Conservation (phyloP, 2,113 vertebrate genomes). For the Hymenochirus boettgeri region DNA sequence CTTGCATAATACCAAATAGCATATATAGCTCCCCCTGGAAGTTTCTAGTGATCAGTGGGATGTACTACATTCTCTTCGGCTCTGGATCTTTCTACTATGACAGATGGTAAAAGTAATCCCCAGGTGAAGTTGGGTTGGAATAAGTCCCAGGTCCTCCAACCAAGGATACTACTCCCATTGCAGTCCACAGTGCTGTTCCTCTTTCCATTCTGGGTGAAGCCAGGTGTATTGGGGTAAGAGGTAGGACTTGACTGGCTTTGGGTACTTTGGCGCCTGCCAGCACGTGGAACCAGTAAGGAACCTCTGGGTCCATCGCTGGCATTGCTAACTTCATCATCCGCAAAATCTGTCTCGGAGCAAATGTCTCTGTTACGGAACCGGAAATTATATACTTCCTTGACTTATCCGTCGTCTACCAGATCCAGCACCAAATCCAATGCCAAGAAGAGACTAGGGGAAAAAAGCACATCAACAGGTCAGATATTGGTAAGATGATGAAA, state of each 20-base stretch:
- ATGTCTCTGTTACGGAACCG: constrained; percentile 70
- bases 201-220: constrained; percentile 72
- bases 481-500: too few species aligned
- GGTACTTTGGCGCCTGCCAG: constrained; percentile 71
- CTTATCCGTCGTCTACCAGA: constrained; percentile 77
- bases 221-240: constrained; percentile 65
- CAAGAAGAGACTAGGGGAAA: constrained; percentile 67
- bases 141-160: constrained; percentile 57
- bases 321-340: constrained; percentile 87
- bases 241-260: constrained; percentile 77
- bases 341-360: constrained; percentile 88
- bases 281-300: constrained; percentile 78
- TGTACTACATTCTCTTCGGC: constrained; percentile 82
- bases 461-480: not conserved
- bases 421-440: constrained; percentile 71
- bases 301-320: constrained; percentile 79
- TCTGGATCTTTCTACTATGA: constrained; percentile 81
- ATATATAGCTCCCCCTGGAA: too few species aligned
- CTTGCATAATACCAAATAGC: too few species aligned
- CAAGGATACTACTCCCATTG: constrained; percentile 87
- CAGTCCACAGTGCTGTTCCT: constrained; percentile 87
- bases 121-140: constrained; percentile 60
- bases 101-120: constrained; percentile 68
- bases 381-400: constrained; percentile 86
- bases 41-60: too few species aligned